Base-by-base conservation (phyloP, 2,888 invertebrate species). In the Marasmarcha lunaedactyla region DNA sequence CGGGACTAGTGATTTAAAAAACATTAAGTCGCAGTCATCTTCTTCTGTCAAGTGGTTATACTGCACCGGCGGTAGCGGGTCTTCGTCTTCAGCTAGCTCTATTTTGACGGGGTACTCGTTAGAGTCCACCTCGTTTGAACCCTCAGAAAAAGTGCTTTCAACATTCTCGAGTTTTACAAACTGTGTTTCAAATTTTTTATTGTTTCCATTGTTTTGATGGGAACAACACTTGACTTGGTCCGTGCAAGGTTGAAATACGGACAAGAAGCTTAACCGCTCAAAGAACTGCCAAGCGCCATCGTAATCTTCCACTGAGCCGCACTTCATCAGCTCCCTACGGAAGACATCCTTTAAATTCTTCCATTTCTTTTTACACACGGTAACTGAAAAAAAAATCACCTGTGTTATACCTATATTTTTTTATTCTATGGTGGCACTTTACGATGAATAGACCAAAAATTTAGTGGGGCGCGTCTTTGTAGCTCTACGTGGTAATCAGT, bases 1-100 rank as follows among this genome's bases (percentile, higher is more conserved):
- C 1, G 71, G 72, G 14, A 58, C 56, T 9, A 74, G 44, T 0
- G 71, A 71, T 36, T 64, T 64, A 1, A 73, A 39, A 38, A 66
- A 73, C 65, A 72, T 65, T 26, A 63, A 25, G 12, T 72, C 71
- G 14, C 55, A 67, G 15, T 70, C 69, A 0, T 59, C 60, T 0
- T 59, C 55, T 3, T 30, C 30, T 7, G 7, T 20, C 20, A 20
- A 7, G 3, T 20, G 3, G 3, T 20, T 3, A n/a, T n/a, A n/a
- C 3, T 7, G 20, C 20, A 5, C 7, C 20, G 3, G 4, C 10
- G 9, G n/a, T n/a, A 30, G 3, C 4, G 30, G 30, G 1, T 58
- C 54, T 36, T 49, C 50, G 25, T 39, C 50, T 3, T 40, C 36
- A 10, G 13, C 2, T 1, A 33, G 14, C 20, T 40, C 40, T 14